Evolutionary conservation across 2,113 vertebrate genomes (phyloP), one percentile per base, ranked within the genome.

Genomic region (Pelecanus crispus): DNA sequence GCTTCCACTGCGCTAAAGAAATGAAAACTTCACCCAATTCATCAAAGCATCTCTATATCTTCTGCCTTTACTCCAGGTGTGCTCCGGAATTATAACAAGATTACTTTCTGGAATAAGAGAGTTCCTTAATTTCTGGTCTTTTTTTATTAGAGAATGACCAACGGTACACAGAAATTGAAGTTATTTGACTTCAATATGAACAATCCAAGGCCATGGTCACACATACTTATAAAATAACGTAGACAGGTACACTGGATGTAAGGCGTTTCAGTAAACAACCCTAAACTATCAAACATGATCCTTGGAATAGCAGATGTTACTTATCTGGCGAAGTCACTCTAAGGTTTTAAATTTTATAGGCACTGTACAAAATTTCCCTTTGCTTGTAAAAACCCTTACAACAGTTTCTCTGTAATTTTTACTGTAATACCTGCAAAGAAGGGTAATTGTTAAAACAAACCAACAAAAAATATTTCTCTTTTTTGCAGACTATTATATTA

Each of bases 401-500:
- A 58, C 13, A 34, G 9, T 55, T 92, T 47, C 28, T 67, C 66
- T 67, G 17, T 32, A 52, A 55, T n/a, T 85, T 87, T 74, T 55
- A 85, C n/a, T 53, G 24, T 21, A 94, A 67, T 34, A 67, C 10
- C 10, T 47, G 29, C 28, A 80, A 80, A 88, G 32, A 25, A 0
- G 0, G 32, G 10, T 40, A 82, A 38, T 2, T 71, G 7, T 32
- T 73, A 42, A 81, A 55, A 55, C 53, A 55, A 55, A 50, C n/a
- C 22, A 55, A 29, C 17, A 83, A 91, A 32, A n/a, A 0, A 0
- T 0, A 84, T 86, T 68, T 81, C 17, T 52, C 11, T 42, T 61
- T 61, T 91, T 70, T 87, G 49, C 22, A 53, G n/a, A 74, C 28
- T 65, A 55, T n/a, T 66, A 74, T 3, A 19, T 55, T 62, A 65